Conservation (phyloP, 2,113 vertebrate species). For the Syngnathoides biaculeatus region DNA sequence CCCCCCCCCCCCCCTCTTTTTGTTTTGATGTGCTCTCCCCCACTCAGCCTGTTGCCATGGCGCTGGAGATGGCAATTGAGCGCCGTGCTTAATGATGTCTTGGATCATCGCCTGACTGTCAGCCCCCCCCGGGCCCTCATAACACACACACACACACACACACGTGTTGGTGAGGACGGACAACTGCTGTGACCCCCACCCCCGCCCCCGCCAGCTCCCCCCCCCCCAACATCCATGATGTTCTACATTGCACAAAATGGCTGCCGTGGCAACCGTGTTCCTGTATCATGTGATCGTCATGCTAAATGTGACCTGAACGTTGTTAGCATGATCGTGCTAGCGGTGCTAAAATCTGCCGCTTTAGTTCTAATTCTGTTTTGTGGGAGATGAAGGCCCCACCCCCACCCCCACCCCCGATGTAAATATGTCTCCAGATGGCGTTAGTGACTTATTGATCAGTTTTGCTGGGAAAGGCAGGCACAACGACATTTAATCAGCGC, state of each 20-base stretch:
- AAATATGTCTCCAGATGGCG: conserved; percentile 67
- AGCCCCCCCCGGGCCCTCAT: conserved; percentile 66
- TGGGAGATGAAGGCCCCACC: conserved; percentile 46
- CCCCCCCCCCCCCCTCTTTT: conserved; percentile 61
- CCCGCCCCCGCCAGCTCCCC: conserved; percentile 49
- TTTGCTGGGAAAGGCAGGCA: conserved; percentile 63
- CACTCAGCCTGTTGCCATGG: conserved; percentile 81
- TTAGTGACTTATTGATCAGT: conserved; percentile 71
- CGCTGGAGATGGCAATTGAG: conserved; percentile 79
- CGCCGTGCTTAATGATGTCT: conserved; percentile 81
- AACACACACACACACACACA: conserved; percentile 47
- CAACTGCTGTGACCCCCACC: conserved; percentile 22
- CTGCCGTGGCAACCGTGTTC: not conserved
- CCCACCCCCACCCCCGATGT: conserved; percentile 44
- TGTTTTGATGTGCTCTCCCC: conserved; percentile 79
- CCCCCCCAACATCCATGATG: conserved; percentile 69
- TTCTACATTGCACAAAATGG: conserved; percentile 75
- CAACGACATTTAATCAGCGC: conserved; percentile 49
- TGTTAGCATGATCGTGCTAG: not conserved
- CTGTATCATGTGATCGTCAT: not conserved
- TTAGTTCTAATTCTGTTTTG: not conserved
- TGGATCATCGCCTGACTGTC: conserved; percentile 80
- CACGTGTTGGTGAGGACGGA: conserved; percentile 34
- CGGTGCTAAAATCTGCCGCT: not conserved
- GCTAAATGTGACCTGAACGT: not conserved